Evolutionary conservation across 2,888 invertebrate species (phyloP).

Genomic region (Nephrocerus scutellatus): DNA sequence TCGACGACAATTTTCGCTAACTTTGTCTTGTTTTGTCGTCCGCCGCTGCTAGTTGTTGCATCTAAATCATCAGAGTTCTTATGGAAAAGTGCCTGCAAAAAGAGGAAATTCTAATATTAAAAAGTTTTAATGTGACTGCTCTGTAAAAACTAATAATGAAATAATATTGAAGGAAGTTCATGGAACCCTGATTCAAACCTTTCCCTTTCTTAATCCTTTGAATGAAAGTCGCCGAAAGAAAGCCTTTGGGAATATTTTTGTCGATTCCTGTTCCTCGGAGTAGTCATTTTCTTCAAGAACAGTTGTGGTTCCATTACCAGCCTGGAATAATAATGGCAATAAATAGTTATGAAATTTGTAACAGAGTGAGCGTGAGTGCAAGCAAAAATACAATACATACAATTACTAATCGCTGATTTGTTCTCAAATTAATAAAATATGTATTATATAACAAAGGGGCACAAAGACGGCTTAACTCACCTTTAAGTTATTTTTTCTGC

Average conservation of each 20-base stretch:
- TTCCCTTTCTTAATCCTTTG: constrained; percentile 76
- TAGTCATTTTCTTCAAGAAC: constrained; percentile 59
- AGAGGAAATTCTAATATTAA: constrained; percentile 41
- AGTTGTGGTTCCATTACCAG: constrained; percentile 40
- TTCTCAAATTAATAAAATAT: not conserved
- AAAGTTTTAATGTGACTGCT: constrained; percentile 26
- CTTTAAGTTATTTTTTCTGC: constrained; percentile 51
- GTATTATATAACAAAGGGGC: not conserved
- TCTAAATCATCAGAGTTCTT: constrained; percentile 63
- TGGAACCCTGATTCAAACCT: constrained; percentile 49
- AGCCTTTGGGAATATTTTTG: constrained; percentile 73
- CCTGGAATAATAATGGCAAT: constrained; percentile 22
- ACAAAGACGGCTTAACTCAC: no score
- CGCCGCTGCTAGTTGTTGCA: constrained; percentile 62
- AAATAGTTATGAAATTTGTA: not conserved
- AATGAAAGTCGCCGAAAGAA: constrained; percentile 83
- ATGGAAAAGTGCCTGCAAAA: constrained; percentile 66
- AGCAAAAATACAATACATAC: not conserved
- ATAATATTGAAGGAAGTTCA: constrained; percentile 2
- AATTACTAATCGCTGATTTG: not conserved
- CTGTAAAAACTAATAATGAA: constrained; percentile 6
- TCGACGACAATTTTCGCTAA: constrained; percentile 88
- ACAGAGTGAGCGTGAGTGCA: not conserved
- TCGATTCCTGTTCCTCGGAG: constrained; percentile 72
- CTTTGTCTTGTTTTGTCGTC: constrained; percentile 75